Base-by-base conservation (phyloP, 2,113 vertebrate species). In the Marcusenius ussheri region DNA sequence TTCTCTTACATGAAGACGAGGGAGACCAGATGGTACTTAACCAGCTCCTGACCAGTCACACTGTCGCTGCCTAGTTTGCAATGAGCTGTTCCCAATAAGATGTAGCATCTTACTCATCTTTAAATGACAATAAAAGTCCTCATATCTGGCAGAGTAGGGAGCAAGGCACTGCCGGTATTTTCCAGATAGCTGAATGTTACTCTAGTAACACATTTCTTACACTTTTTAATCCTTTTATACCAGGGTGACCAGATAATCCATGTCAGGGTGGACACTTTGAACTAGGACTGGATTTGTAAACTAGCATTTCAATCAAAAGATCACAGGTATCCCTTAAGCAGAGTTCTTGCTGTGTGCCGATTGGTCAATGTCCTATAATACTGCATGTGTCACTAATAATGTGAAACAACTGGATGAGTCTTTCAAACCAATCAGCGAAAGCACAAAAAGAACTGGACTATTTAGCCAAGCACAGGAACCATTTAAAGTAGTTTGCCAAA, bases 1-100 rank as follows among this genome's bases (percentile, higher is more conserved):
- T 99, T 90, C 95, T 99, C 58, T 99, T 97, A 94, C 98, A 99
- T 0, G 98, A 99, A 0, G 98, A 99, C 0, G 98, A 99, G 92
- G 98, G 98, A 24, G 97, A 99, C 93, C 98, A 99, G 95, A 95
- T 99, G 97, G 98, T 99, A 66, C 3, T 42, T 17, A 7, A 56
- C 5, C 87, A 11, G 84, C 51, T 24, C 83, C 10, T 31, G 62
- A 31, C 62, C 27, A 31, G 62, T 70, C 27, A 70, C 10, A 31
- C 5, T 11, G 1, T 70, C 62, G 0, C 62, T 31, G n/a, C 62
- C 62, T 2, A 27, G n/a, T 11, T 27, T 31, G 62, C 9, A 31
- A n/a, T n/a, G 56, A 24, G 9, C n/a, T n/a, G 3, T 27, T 27
- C 8, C 58, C 58, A 11, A 66, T 27, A 66, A 66, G 62, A 66